Percentiles rank a stretch among this genome's conserved stretches.
Conservation (phyloP, 30 jellyfish, hydroid and myxozoan genomes). For the Catostylus mosaicus region DNA sequence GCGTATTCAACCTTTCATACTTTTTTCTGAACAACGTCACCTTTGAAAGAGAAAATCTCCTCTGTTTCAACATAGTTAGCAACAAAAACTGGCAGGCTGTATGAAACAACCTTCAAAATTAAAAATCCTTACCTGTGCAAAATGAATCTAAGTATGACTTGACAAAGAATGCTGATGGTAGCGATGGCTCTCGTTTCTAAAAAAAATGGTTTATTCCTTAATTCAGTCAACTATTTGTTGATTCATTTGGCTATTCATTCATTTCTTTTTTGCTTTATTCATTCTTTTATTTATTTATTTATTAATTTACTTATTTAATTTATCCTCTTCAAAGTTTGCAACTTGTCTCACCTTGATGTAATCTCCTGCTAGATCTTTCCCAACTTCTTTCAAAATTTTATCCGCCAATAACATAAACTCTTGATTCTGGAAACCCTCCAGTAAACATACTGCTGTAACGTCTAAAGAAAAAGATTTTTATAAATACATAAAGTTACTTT, state of each 20-base stretch:
- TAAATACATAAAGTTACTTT: no score
- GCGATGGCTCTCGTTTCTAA: slow-evolving; percentile 72
- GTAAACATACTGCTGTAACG: slow-evolving; percentile 93
- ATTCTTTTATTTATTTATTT: no score
- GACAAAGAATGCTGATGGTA: slow-evolving; percentile 89
- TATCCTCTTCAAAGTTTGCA: background rate
- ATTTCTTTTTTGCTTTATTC: no score
- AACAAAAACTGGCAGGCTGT: no score
- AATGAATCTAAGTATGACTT: slow-evolving; percentile 91
- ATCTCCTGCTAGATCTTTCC: slow-evolving; percentile 86
- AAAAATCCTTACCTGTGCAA: slow-evolving; percentile 65
- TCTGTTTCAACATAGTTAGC: no score
- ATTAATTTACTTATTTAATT: no score
- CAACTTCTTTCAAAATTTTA: slow-evolving; percentile 85
- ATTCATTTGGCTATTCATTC: no score
- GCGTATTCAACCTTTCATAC: no score
- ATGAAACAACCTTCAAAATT: no score
- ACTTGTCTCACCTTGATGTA: slow-evolving; percentile 65
- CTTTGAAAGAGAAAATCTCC: no score
- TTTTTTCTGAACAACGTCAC: no score
- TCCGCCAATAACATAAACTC: slow-evolving; percentile 86
- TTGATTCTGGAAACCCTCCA: slow-evolving; percentile 92
- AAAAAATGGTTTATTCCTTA: slow-evolving; percentile 2
- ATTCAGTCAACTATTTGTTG: no score
- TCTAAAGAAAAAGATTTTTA: slow-evolving; percentile 58